Conservation (phyloP, 2,113 vertebrate genomes). For the Thamnophis sirtalis region DNA sequence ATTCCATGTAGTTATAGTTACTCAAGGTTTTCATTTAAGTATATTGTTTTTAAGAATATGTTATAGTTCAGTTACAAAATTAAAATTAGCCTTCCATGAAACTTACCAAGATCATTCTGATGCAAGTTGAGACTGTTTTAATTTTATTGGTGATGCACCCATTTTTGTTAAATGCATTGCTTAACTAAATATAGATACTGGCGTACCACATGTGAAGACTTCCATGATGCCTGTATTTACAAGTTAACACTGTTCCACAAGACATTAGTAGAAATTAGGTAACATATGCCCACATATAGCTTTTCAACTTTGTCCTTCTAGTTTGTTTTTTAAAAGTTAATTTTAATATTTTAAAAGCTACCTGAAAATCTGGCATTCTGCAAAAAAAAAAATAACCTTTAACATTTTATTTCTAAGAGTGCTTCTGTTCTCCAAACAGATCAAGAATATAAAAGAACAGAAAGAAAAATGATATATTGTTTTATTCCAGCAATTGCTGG, state of each 20-base stretch:
- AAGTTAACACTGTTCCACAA: not conserved
- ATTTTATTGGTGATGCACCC: not conserved
- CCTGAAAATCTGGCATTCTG: not conserved
- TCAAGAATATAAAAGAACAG: not conserved
- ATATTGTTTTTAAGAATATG: conserved; percentile 41
- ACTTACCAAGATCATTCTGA: conserved; percentile 40
- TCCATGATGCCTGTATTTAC: conserved; percentile 16
- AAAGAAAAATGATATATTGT: not conserved
- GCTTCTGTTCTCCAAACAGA: not conserved
- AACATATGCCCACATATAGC: not conserved
- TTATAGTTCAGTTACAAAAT: conserved; percentile 57
- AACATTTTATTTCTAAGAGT: not conserved
- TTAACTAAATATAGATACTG: not conserved
- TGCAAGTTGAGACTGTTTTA: not conserved
- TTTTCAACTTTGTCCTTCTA: not conserved
- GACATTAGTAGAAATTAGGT: not conserved
- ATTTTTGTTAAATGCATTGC: not conserved
- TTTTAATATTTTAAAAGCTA: not conserved
- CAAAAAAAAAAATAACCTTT: not conserved
- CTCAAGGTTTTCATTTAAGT: conserved; percentile 62
- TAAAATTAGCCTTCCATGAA: conserved; percentile 48
- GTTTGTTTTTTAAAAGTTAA: not conserved
- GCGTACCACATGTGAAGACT: not conserved
- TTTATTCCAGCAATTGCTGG: not conserved
- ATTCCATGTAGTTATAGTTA: conserved; percentile 52